Conservation (phyloP, 2,113 vertebrate species). For the Crypturellus undulatus region DNA sequence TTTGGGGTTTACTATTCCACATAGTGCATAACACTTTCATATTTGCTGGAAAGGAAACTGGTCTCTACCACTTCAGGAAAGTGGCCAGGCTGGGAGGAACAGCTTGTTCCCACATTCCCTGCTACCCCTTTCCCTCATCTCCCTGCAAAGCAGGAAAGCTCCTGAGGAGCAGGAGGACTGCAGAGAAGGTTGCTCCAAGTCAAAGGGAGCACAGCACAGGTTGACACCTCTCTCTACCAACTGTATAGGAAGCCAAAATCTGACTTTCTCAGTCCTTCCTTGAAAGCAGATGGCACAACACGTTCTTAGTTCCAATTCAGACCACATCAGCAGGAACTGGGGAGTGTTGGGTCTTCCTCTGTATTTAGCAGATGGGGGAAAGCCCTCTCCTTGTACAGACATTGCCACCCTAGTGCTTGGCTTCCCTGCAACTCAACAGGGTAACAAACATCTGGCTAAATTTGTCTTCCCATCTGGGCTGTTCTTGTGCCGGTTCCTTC, state of each 20-base stretch:
- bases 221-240: neutral
- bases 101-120: neutral
- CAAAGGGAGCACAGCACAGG: fast-evolving
- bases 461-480: neutral
- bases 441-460: conserved; percentile 21
- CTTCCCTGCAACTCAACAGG: neutral
- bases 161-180: neutral
- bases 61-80: neutral
- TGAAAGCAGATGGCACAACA: neutral
- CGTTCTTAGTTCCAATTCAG: fast-evolving
- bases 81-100: neutral
- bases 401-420: neutral
- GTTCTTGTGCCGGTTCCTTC: neutral
- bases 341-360: neutral
- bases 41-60: neutral
- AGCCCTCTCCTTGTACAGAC: neutral
- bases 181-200: no score
- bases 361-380: neutral
- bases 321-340: conserved; percentile 5
- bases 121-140: neutral
- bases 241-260: neutral
- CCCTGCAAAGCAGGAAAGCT: neutral
- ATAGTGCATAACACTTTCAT: neutral
- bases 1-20: neutral
- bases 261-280: neutral